Percentiles rank a stretch among this genome's conserved stretches.
Evolutionary conservation across 2,797 vertebrate species (phyloP).

Genomic region (Scolopax bukidnonensis): DNA sequence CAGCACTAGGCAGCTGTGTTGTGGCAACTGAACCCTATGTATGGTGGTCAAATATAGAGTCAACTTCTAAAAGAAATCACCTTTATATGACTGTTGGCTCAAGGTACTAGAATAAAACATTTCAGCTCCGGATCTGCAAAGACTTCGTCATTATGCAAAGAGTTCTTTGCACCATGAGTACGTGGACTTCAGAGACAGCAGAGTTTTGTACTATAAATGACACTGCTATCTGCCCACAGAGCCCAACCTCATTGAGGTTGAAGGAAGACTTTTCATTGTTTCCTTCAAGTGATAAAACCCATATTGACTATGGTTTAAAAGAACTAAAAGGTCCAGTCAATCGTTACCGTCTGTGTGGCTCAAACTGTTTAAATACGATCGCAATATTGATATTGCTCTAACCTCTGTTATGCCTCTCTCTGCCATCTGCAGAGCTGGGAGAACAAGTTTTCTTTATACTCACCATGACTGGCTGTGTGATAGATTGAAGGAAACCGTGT

Average conservation of each 20-base stretch:
- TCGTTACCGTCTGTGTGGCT: slow-evolving; percentile 45
- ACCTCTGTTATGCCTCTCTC: slow-evolving; percentile 44
- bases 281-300: background rate
- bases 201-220: background rate
- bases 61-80: background rate
- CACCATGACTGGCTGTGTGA: slow-evolving; percentile 4
- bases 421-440: slow-evolving; percentile 52
- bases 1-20: background rate
- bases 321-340: slow-evolving; percentile 3
- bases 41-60: background rate
- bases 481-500: slow-evolving; percentile 54
- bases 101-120: background rate
- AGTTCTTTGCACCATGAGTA: background rate
- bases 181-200: rapidly evolving
- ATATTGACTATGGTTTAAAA: background rate
- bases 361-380: background rate
- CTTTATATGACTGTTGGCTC: background rate
- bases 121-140: background rate
- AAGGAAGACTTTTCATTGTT: slow-evolving; percentile 1
- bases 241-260: background rate
- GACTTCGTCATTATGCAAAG: background rate
- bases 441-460: slow-evolving; percentile 63
- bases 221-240: background rate
- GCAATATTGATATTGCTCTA: slow-evolving; percentile 43
- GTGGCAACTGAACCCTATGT: background rate